Percentiles rank a stretch among this genome's conserved stretches.
phyloP scores from a whole-genome alignment of 1,140 invertebrate species.

The Musca domestica region DNA sequence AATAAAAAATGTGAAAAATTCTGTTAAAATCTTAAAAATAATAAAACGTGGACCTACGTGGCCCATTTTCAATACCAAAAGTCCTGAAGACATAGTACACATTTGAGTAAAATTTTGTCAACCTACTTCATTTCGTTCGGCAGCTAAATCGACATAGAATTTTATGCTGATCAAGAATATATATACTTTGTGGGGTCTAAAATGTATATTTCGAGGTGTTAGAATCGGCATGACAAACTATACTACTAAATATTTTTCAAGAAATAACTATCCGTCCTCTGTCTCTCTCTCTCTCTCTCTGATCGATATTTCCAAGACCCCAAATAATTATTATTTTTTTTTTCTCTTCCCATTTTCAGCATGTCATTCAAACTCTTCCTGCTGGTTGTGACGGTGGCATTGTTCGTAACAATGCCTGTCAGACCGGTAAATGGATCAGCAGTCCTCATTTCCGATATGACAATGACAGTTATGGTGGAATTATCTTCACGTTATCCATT shows the following conservation, averaged over 20 bases:
- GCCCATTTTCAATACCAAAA: no score
- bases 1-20: background rate
- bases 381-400: constrained; percentile 28
- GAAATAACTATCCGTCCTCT: background rate
- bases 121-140: background rate
- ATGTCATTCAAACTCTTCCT: constrained; percentile 32
- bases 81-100: no score
- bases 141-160: background rate
- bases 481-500: constrained; percentile 61
- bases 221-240: background rate
- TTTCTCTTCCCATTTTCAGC: constrained; percentile 20
- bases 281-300: no score
- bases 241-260: background rate
- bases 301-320: background rate
- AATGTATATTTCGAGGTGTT: no score
- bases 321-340: background rate
- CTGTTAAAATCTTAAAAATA: background rate
- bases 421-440: constrained; percentile 36
- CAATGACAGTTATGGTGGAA: constrained; percentile 66
- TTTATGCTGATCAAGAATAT: no score
- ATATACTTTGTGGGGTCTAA: no score
- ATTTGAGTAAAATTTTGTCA: no score
- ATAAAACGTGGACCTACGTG: no score
- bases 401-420: constrained; percentile 25
- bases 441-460: constrained; percentile 63